phyloP scores from a whole-genome alignment of 2,888 invertebrate genomes.

The Diaphora mendica region DNA sequence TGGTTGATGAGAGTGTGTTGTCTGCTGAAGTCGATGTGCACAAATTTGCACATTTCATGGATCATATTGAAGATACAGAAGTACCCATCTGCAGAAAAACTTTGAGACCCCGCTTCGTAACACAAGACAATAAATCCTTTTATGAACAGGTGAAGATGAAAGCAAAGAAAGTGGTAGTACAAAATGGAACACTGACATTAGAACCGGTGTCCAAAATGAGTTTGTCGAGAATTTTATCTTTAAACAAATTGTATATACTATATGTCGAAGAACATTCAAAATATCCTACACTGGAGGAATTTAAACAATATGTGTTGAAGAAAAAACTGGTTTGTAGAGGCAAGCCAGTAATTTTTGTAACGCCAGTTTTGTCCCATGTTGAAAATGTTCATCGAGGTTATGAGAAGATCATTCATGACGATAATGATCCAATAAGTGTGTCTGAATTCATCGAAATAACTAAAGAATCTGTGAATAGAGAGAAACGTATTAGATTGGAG shows the following conservation, averaged over 20 bases:
- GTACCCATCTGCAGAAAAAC: conserved; percentile 14
- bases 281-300: background rate
- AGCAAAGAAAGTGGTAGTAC: background rate
- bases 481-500: conserved; percentile 2
- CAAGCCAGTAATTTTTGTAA: conserved; percentile 3
- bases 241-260: conserved; percentile 12
- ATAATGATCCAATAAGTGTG: background rate
- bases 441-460: background rate
- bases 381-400: background rate
- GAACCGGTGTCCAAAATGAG: conserved; percentile 3
- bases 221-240: conserved; percentile 10
- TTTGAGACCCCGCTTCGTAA: conserved; percentile 13
- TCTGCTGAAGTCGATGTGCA: conserved; percentile 8
- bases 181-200: conserved; percentile 1
- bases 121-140: conserved; percentile 12
- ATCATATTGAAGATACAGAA: background rate
- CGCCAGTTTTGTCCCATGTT: background rate
- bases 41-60: conserved; percentile 8
- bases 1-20: conserved; percentile 3
- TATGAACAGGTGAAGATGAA: conserved; percentile 9
- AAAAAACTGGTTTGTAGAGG: conserved; percentile 1
- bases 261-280: conserved; percentile 9
- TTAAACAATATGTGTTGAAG: conserved; percentile 6
- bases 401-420: background rate
- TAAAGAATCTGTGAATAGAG: conserved; percentile 5